Base-by-base conservation (phyloP, 2,888 invertebrate genomes). In the Leucophenga maculata region DNA sequence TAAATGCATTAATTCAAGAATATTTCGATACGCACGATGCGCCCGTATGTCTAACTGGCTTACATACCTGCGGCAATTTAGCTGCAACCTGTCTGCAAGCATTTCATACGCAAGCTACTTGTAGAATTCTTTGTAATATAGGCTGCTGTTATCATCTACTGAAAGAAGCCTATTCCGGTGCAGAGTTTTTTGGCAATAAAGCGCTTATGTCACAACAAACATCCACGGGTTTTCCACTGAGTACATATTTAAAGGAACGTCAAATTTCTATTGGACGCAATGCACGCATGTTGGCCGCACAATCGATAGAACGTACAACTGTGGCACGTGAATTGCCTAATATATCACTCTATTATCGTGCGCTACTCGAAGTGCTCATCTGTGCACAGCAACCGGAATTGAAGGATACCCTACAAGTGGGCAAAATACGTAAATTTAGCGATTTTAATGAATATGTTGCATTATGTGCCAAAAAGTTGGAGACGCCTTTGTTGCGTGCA, bases 61-160 rank as follows among this genome's bases (percentile, higher is more conserved):
- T 97, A 8, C 97, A 97, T 85, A 96, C 97, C 0, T 97, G 97
- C 86, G 97, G 97, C 0, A 93, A 94, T 88, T 89, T 97, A 6
- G 93, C 94, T 0, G 90, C 95, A 1, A 92, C 92, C 13, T 93
- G 93, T 52, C 88, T 97, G 0, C 91, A 92, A 72, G 90, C 95
- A 14, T 97, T 95, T 85, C 84, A 89, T 3, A 78, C 87, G 0
- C 91, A 91, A 70, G 69, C 89, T 0, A 84, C 90, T 31, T 90
- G 93, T 0, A 90, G 89, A 70, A 90, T 92, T 0, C 85, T 97
- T 0, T 93, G 95, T 80, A 94, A 94, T 84, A 94, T 97, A 48
- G 95, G 96, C 0, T 98, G 97, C 86, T 97, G 97, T 85, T 97
- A 97, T 89, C 95, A 97, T 87, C 90, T 94, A 1, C 88, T 97